Evolutionary conservation across 2,888 invertebrate species (phyloP), one percentile per base, ranked within the genome.

Genomic region (Agrenia bidenticulata): DNA sequence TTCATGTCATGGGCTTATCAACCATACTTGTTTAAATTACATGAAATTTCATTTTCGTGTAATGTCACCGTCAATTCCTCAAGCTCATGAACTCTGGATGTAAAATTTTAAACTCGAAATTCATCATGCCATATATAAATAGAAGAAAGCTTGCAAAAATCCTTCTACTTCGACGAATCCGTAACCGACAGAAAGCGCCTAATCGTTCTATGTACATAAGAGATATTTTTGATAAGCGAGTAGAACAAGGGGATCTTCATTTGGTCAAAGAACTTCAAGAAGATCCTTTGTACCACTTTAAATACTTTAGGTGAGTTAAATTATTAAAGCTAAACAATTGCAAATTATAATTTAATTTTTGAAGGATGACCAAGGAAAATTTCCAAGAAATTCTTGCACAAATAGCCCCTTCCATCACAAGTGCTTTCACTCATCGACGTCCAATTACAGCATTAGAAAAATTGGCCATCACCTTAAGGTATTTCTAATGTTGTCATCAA

Each of bases 361-460:
- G 5, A 7, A 63, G 64, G 21, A 64, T 64, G 64, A 19, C 41
- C 27, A 64, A 64, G 19, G 42, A 39, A 21, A 51, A 19, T 11
- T 64, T 64, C 41, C 42, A 58, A 1, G n/a, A 24, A 1, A 37
- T 59, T 15, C 17, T 64, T 37, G 11, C 19, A 7, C 24, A 15
- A 9, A 24, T 64, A 2, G 9, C 7, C 5, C 37, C 21, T 58
- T 9, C 5, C 2, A 55, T 55, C 17, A 27, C 55, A 5, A 17
- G 32, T 5, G 32, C 15, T 17, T 9, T 2, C 13, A 55, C 55
- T 4, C 55, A 55, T 27, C 32, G 32, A 2, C 5, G 55, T 5
- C 55, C 55, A 4, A 55, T 55, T 15, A 17, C 55, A 5, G n/a
- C 32, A 15, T 2, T 55, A 5, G 55, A 32, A 17, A 23, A 24